A percentile compares a stretch with the other conserved stretches of the same genome.
phyloP scores from a whole-genome alignment of 1,140 invertebrate species.

The Chrysopa pallens region DNA sequence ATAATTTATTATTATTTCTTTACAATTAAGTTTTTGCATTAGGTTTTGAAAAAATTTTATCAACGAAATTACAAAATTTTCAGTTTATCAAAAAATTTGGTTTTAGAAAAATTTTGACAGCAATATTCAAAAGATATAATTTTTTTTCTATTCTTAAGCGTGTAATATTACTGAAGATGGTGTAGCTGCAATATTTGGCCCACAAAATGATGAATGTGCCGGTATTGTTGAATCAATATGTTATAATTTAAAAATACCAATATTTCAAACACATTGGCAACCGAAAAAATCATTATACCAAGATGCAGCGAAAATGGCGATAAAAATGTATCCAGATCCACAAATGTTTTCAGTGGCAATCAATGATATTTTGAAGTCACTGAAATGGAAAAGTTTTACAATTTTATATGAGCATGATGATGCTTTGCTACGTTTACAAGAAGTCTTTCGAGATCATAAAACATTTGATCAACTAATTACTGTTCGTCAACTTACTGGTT shows the following conservation, averaged over 20 bases:
- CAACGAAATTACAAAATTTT: too few species aligned
- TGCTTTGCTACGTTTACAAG: conserved; percentile 63
- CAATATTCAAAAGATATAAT: too few species aligned
- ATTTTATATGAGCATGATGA: conserved; percentile 68
- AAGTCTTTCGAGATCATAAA: conserved; percentile 52
- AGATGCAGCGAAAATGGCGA: conserved; percentile 24
- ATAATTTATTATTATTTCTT: too few species aligned
- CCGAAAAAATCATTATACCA: conserved; percentile 20
- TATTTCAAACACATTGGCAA: conserved; percentile 51
- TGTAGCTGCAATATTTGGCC: conserved; percentile 66
- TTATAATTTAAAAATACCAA: conserved; percentile 49
- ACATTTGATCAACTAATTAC: conserved; percentile 33
- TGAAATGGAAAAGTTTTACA: conserved; percentile 62
- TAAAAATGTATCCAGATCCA: conserved; percentile 61
- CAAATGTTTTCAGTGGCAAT: conserved; percentile 49
- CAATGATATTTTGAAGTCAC: conserved; percentile 48
- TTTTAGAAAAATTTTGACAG: too few species aligned
- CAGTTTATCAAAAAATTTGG: too few species aligned
- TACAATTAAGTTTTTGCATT: too few species aligned
- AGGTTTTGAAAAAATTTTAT: too few species aligned
- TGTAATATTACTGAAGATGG: conserved; percentile 38
- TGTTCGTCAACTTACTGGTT: conserved; percentile 35
- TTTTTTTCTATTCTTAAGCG: conserved; percentile 23
- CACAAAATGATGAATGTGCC: conserved; percentile 36
- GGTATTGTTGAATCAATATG: conserved; percentile 53